Base-by-base conservation (phyloP, 2,113 vertebrate genomes). In the Cranoglanis bouderius region DNA sequence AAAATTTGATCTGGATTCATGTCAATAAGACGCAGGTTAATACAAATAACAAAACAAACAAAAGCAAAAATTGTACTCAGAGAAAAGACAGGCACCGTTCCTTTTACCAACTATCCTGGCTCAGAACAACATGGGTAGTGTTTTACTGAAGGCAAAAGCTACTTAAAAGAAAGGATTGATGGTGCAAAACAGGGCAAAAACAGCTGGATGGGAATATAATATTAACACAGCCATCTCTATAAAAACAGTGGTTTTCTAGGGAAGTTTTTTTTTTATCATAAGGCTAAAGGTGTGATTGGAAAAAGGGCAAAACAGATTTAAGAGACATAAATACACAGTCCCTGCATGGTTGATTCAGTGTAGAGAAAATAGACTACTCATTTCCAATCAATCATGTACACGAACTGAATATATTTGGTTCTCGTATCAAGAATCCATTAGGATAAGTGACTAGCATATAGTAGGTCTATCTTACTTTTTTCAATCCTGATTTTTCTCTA, bases 91-190 rank as follows among this genome's bases (percentile, higher is more conserved):
- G 85, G 84, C n/a, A n/a, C n/a, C n/a, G n/a, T n/a, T n/a, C n/a
- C n/a, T n/a, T n/a, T n/a, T n/a, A 93, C 92, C 92, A 93, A 92
- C 90, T 89, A 93, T 88, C 88, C 55, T 85, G 89, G 89, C 92
- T 46, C 92, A 91, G 92, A 92, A 63, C 92, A 92, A 92, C 91
- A 90, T 94, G 93, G 77, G 90, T 90, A 86, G 65, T 74, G 77
- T 87, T 88, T 93, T 82, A 81, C 87, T 91, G 87, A 78, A 90
- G 90, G 88, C 84, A 90, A 89, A 57, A 86, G 59, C 29, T 51
- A 53, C 14, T 9, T 4, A 80, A 80, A 91, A 92, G 92, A 88
- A 78, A 78, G 77, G 92, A 88, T 91, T 89, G 55, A 70, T 82
- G 84, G 49, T 55, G 59, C 38, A 90, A 91, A 87, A 78, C 84